Percentiles rank a stretch among this genome's conserved stretches.
Conservation (phyloP, 1,140 invertebrate genomes). For the Zaprionus nigranus region DNA sequence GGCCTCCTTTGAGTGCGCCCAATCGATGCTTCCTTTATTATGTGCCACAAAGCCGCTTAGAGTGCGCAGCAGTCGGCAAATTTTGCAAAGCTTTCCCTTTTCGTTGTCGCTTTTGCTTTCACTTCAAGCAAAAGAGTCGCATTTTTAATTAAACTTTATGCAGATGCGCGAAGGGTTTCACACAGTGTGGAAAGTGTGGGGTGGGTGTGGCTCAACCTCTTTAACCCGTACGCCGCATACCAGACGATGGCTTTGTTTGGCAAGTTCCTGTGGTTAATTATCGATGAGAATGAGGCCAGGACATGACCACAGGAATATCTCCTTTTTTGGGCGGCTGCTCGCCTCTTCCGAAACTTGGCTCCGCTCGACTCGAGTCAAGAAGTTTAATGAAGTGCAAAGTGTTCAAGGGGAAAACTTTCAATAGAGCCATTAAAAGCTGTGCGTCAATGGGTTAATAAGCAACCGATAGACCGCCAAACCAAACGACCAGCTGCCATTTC, state of each 20-base stretch:
- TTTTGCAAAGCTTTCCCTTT: slow-evolving; percentile 39
- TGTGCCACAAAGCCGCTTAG: slow-evolving; percentile 33
- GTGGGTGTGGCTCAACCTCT: slow-evolving; percentile 36
- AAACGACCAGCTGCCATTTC: neutral
- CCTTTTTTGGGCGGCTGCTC: slow-evolving; percentile 17
- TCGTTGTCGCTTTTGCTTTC: slow-evolving; percentile 42
- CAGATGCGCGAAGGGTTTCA: slow-evolving; percentile 36
- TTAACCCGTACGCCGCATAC: slow-evolving; percentile 30
- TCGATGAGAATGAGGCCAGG: slow-evolving; percentile 58
- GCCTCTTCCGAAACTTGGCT: slow-evolving; percentile 4
- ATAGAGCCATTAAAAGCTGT: slow-evolving; percentile 55
- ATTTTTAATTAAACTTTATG: slow-evolving; percentile 79
- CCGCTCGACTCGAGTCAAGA: slow-evolving; percentile 49
- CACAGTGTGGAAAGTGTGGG: too few species aligned
- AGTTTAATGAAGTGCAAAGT: slow-evolving; percentile 80
- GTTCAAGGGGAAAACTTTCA: slow-evolving; percentile 48
- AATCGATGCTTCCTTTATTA: slow-evolving; percentile 28
- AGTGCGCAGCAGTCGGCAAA: slow-evolving; percentile 21
- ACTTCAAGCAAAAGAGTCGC: slow-evolving; percentile 54
- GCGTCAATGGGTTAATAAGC: slow-evolving; percentile 67
- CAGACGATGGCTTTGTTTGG: slow-evolving; percentile 53
- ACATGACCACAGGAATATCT: slow-evolving; percentile 36
- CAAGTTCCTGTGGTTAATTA: slow-evolving; percentile 78
- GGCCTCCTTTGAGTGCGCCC: neutral
- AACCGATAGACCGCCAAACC: neutral